phyloP scores from a whole-genome alignment of 2,888 invertebrate species.

The Artemia sp. region DNA sequence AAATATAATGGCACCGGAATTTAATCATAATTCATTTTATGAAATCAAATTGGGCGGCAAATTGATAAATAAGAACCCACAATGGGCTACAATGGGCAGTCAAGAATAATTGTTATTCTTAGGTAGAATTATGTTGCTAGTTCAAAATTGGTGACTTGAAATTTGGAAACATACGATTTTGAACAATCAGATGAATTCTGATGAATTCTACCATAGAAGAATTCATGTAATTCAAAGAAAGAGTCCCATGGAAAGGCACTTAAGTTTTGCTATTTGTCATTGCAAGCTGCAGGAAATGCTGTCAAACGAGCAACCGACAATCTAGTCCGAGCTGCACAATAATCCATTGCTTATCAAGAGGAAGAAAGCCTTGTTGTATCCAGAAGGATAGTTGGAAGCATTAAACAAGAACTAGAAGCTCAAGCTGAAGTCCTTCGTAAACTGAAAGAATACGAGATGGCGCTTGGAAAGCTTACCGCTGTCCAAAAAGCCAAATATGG shows the following conservation, averaged over 20 bases:
- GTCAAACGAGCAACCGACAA: constrained; percentile 96
- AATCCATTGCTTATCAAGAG: constrained; percentile 76
- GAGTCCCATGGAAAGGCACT: not conserved
- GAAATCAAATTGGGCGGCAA: too few species aligned
- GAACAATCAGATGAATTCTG: too few species aligned
- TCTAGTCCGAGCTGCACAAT: constrained; percentile 80
- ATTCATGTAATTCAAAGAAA: too few species aligned
- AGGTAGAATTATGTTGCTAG: too few species aligned
- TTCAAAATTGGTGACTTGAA: too few species aligned
- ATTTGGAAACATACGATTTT: too few species aligned
- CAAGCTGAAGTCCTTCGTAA: constrained; percentile 72
- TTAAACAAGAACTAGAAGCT: constrained; percentile 87
- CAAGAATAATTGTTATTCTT: too few species aligned
- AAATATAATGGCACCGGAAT: too few species aligned
- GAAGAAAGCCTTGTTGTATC: constrained; percentile 79
- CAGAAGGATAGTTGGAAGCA: constrained; percentile 83
- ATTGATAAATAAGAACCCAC: too few species aligned
- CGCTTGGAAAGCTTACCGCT: constrained; percentile 68
- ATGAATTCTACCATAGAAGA: too few species aligned
- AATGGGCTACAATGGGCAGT: too few species aligned
- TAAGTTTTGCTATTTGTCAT: not conserved
- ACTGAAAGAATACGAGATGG: constrained; percentile 82
- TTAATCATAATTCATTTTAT: too few species aligned
- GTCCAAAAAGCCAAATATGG: constrained; percentile 83
- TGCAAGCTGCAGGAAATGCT: constrained; percentile 77